Percentiles rank a stretch among this genome's conserved stretches.
Conservation (phyloP, 2,113 vertebrate species). For the Colius striatus region DNA sequence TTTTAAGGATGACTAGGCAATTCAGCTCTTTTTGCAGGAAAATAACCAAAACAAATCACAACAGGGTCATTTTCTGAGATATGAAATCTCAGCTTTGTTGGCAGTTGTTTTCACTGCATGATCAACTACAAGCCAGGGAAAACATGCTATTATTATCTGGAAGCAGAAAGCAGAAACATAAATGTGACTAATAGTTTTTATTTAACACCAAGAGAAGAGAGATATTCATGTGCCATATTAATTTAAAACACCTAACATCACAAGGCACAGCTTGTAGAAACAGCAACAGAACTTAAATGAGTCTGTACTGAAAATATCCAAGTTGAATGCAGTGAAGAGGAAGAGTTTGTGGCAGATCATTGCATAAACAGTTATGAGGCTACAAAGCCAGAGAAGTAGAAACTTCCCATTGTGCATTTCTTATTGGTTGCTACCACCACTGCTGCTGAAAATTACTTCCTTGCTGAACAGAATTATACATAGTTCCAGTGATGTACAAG, state of each 20-base stretch:
- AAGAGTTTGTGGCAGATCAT: background rate
- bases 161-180: background rate
- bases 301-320: slow-evolving; percentile 27
- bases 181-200: slow-evolving; percentile 10
- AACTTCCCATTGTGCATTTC: background rate
- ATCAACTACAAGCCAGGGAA: background rate
- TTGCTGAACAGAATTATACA: background rate
- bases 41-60: background rate
- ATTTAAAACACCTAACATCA: background rate
- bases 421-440: background rate
- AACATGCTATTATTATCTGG: background rate
- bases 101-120: background rate
- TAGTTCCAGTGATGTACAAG: background rate
- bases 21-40: background rate
- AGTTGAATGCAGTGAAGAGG: background rate
- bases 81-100: background rate
- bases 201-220: slow-evolving; percentile 6
- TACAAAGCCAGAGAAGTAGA: background rate
- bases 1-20: background rate
- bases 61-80: background rate
- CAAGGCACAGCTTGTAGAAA: slow-evolving; percentile 32
- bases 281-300: slow-evolving; percentile 27
- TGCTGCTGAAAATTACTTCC: background rate
- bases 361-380: background rate
- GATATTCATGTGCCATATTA: slow-evolving; percentile 21